Evolutionary conservation across 2,797 vertebrate genomes (phyloP).

Genomic region (Trachops cirrhosus): DNA sequence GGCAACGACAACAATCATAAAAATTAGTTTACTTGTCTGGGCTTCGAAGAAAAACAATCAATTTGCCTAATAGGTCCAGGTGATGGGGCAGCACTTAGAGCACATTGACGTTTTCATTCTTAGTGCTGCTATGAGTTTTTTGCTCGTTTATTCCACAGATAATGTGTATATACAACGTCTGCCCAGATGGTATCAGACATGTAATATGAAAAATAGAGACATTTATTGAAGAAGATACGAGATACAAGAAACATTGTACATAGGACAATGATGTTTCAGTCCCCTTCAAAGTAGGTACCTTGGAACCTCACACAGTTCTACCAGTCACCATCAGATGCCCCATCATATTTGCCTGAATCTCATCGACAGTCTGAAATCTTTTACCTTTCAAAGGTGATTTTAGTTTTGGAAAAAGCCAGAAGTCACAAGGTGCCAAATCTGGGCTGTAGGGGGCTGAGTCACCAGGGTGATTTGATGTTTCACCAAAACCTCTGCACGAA

Average conservation of each 20-base stretch:
- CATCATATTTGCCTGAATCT: not conserved
- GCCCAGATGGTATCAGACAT: not conserved
- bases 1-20: not conserved
- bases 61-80: not conserved
- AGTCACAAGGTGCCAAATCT: not conserved
- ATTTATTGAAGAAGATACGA: not conserved
- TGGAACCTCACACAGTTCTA: not conserved
- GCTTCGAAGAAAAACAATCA: not conserved
- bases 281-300: not conserved
- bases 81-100: not conserved
- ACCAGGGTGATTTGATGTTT: not conserved
- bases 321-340: not conserved
- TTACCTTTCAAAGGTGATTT: not conserved
- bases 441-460: not conserved
- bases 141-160: not conserved
- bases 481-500: not conserved
- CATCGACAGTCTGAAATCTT: not conserved
- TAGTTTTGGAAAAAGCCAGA: not conserved
- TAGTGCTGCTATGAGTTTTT: not conserved
- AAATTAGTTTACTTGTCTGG: not conserved
- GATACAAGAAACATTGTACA: not conserved
- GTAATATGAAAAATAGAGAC: not conserved
- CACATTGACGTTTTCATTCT: not conserved
- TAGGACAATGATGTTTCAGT: not conserved
- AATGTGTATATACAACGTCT: not conserved